Conservation (phyloP, 2,888 invertebrate species). For the Argyra leucocephala region DNA sequence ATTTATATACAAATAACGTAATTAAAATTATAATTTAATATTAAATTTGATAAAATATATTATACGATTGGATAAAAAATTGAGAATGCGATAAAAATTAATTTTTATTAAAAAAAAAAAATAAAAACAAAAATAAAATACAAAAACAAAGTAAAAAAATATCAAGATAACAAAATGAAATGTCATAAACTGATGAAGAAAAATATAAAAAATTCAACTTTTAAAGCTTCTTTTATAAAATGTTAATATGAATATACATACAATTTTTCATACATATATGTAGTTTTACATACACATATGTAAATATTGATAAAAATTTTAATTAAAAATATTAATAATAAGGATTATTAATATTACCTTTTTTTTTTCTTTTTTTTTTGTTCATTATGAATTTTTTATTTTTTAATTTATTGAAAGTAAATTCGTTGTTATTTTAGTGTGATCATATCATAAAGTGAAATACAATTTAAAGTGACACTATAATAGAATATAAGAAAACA, state of each 20-base stretch:
- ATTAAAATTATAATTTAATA: slow-evolving; percentile 6
- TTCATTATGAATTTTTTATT: background rate
- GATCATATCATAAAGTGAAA: too few relatives aligned
- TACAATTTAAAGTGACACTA: too few relatives aligned
- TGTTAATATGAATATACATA: too few relatives aligned
- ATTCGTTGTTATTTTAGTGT: too few relatives aligned
- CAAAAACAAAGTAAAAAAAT: background rate
- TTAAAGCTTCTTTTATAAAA: background rate
- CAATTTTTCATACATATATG: background rate
- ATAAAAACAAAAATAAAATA: too few relatives aligned
- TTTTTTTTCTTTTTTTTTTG: background rate
- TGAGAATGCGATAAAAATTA: background rate
- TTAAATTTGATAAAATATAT: background rate
- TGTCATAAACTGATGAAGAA: too few relatives aligned
- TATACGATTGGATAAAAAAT: background rate
- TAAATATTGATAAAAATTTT: slow-evolving; percentile 6
- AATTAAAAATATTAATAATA: too few relatives aligned
- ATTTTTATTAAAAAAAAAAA: slow-evolving; percentile 1
- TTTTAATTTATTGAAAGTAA: background rate
- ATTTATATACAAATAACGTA: background rate
- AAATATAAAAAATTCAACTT: background rate
- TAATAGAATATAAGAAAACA: too few relatives aligned
- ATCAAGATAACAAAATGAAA: too few relatives aligned
- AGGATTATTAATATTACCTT: too few relatives aligned
- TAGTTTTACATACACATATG: background rate